Evolutionary conservation across 2,888 invertebrate genomes (phyloP), one percentile per base, ranked within the genome.

Genomic region (Panopea generosa): DNA sequence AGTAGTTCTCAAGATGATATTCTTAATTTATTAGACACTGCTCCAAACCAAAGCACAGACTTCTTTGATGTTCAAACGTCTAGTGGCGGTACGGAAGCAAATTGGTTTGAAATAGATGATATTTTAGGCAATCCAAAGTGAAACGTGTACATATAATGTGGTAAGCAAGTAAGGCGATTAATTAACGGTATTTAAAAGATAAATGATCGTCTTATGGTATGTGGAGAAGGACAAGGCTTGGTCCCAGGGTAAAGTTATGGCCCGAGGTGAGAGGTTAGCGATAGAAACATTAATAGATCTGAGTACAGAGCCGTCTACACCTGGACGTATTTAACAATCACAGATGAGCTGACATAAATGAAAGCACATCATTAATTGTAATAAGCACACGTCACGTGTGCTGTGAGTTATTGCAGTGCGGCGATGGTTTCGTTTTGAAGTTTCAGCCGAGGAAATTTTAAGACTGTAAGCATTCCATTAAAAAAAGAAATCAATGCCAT

Each of bases 1-100:
- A 72, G 80, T 69, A 43, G 82, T 26, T 77, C 85, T 43, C 87
- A 86, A 73, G 88, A 89, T 40, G 90, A 97, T 93, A 96, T 97
- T 93, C 95, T 97, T 87, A 97, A 97, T 94, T 96, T 97, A 93
- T 94, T 97, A 77, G 97, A 97, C 92, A 94, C 97, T 53, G 94
- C 97, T 49, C 89, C 87, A 43, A 84, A 84, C 61, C 83, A 85
- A 50, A 85, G 84, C 78, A 82, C 89, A 24, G 96, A 97, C 92
- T 95, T 96, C 73, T 95, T 97, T 88, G 97, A 97, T 40, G 94
- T 89, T 55, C 87, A 86, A 57, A 85, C 79, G 50, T 77, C 86
- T 6, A 84, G 82, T 29, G 78, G 75, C 27, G 72, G 61, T 0
- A 61, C 77, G 6, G 81, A 81, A 50, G 75, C 81, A 1, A 81